Evolutionary conservation across 1,140 invertebrate species (phyloP).

Genomic region (Rhagoletis zephyria): DNA sequence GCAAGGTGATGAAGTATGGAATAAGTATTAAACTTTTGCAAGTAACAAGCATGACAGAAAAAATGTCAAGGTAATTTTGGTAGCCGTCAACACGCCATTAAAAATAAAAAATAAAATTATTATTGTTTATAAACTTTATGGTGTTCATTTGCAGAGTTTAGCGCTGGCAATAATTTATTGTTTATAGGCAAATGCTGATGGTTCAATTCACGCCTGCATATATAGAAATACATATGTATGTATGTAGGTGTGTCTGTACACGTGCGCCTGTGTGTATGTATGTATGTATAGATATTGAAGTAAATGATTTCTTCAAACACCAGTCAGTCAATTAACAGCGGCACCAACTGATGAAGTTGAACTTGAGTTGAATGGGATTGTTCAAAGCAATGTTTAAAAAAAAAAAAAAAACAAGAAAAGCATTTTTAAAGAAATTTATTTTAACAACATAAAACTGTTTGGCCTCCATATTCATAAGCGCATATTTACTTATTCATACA

Average conservation of each 20-base stretch:
- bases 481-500: neutral
- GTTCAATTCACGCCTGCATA: neutral
- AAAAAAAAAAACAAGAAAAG: neutral
- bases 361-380: neutral
- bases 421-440: neutral
- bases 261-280: neutral
- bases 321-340: neutral
- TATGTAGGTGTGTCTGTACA: too few species aligned
- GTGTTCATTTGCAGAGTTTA: too few species aligned
- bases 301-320: neutral
- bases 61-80: slow-evolving; percentile 30
- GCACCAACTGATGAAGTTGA: neutral
- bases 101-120: neutral
- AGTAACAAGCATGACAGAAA: neutral
- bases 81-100: neutral
- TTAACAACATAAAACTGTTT: neutral
- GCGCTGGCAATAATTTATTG: too few species aligned
- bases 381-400: neutral
- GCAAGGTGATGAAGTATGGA: neutral
- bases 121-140: too few species aligned
- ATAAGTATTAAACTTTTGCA: neutral
- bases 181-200: too few species aligned
- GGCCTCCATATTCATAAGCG: neutral
- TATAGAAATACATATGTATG: too few species aligned
- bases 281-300: neutral